These are phyloP conservation scores for Oceanites oceanicus DNA, from an alignment of 2,113 vertebrate species.

Conservation along the genomic window DNA sequence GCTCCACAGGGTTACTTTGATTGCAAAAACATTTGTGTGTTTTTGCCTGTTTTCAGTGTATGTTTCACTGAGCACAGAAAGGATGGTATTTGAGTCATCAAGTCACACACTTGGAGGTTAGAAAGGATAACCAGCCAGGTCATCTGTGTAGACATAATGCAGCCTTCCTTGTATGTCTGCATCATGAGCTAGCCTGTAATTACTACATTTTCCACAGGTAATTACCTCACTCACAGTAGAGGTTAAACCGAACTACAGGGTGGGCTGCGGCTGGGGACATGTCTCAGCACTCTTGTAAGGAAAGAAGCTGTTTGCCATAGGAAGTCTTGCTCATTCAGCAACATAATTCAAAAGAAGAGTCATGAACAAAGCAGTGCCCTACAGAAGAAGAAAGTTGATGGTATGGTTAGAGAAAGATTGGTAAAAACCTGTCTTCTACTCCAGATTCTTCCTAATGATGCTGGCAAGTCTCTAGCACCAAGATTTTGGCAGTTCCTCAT, in stretches of 20 bases:
- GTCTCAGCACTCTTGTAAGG: background rate
- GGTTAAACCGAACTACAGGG: fast-evolving
- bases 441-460: background rate
- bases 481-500: background rate
- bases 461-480: background rate
- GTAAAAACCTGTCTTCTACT: background rate
- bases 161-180: background rate
- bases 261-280: background rate
- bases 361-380: background rate
- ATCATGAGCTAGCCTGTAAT: background rate
- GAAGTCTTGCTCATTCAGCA: background rate
- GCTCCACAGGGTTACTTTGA: background rate
- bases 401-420: background rate
- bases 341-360: background rate
- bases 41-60: background rate
- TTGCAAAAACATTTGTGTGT: background rate
- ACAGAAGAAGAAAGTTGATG: background rate
- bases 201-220: background rate
- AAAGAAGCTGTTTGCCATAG: background rate
- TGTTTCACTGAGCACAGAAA: background rate
- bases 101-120: background rate
- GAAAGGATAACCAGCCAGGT: background rate
- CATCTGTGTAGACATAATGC: background rate
- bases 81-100: background rate
- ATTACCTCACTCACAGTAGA: background rate